These are phyloP conservation scores for Pterocles burchelli DNA, from an alignment of 2,113 vertebrate species.

Conservation along the genomic window DNA sequence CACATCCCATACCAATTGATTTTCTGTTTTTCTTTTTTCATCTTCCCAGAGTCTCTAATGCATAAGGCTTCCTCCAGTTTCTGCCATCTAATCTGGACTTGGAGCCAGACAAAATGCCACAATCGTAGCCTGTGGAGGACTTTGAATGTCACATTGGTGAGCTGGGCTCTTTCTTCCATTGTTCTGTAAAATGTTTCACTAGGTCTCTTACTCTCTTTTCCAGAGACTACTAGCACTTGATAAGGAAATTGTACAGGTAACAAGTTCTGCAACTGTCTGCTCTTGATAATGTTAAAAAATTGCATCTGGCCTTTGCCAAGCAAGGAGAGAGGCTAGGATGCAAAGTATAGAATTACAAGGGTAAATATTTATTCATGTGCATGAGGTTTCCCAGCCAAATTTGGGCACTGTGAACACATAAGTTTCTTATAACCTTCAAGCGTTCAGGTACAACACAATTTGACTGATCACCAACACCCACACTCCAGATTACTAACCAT, in stretches of 20 bases:
- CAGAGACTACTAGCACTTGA: background rate
- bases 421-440: background rate
- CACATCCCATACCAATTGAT: fast-evolving
- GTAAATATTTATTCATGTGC: background rate
- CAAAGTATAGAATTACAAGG: background rate
- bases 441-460: background rate
- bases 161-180: background rate
- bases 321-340: background rate
- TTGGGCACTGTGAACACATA: background rate
- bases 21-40: background rate
- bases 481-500: background rate
- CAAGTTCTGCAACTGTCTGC: background rate
- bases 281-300: background rate
- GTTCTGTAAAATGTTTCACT: background rate
- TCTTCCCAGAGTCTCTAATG: background rate
- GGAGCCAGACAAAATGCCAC: background rate
- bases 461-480: background rate
- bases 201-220: background rate
- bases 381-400: background rate
- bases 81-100: background rate
- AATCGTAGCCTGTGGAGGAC: background rate
- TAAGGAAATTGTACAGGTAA: background rate
- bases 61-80: background rate
- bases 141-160: background rate
- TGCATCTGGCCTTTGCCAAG: background rate